Base-by-base conservation (phyloP, 2,113 vertebrate genomes). In the Tapirus terrestris region DNA sequence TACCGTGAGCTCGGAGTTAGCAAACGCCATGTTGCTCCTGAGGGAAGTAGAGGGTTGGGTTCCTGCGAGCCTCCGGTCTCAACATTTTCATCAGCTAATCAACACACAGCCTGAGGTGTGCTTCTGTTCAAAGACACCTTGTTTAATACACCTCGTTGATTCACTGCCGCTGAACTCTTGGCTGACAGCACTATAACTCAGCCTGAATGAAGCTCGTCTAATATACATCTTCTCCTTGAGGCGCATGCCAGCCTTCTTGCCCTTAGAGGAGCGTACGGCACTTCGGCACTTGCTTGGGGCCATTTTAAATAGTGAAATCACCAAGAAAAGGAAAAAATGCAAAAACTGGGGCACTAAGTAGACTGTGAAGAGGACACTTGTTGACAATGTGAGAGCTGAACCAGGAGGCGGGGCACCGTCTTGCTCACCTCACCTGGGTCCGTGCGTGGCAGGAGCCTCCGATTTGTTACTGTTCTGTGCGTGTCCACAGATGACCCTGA, bases 241-340 rank as follows among this genome's bases (percentile, higher is more conserved):
- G 73, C 8, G 10, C 20, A 4, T 11, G 27, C 6, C 6, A 13
- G 12, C 60, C 23, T 25, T 6, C 43, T 17, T 29, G 29, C 4
- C 14, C 25, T 9, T 48, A 6, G 33, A 21, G 43, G 23, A 17
- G 4, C 4, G 13, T 60, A 17, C 0, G 3, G 16, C 3, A 4
- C 36, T 29, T 81, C 31, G 13, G 31, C 3, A 3, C 16, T 27
- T 33, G 20, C 3, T 8, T 2, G 12, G 73, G 31, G 12, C 5
- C 8, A 2, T 43, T 33, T 3, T 16, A 23, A 65, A 45, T 20
- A 56, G 33, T 0, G 2, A 14, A 25, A 17, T 27, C 33, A 36
- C 21, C n/a, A 12, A 7, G 3, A 60, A 31, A 23, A 23, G 25
- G 31, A 23, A 53, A 5, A 27, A 7, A 43, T n/a, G 56, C 5